A percentile compares a stretch with the other conserved stretches of the same genome.
Evolutionary conservation across 2,797 vertebrate species (phyloP).

Genomic region (Pantherophis vulpinus): DNA sequence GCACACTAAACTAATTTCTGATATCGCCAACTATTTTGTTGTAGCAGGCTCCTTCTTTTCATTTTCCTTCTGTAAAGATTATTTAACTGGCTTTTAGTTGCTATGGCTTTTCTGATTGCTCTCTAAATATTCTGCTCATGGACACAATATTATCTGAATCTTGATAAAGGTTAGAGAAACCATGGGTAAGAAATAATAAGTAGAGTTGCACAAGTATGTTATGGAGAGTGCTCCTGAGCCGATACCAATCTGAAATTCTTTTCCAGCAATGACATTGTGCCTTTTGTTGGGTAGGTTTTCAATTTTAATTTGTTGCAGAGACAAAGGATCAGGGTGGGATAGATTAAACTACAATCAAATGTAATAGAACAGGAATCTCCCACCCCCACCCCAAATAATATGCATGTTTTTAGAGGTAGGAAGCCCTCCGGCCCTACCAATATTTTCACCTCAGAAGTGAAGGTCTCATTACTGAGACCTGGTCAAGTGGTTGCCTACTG

Average conservation of each 20-base stretch:
- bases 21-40: constrained; percentile 32
- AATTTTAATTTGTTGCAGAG: constrained; percentile 3
- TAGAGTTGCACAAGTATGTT: not conserved
- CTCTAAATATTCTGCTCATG: constrained; percentile 34
- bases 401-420: not conserved
- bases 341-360: not conserved
- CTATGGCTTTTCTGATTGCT: constrained; percentile 37
- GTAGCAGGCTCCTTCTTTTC: constrained; percentile 17
- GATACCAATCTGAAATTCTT: constrained; percentile 1
- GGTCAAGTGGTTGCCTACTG: not conserved
- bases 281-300: constrained; percentile 24
- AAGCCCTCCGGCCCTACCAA: not conserved
- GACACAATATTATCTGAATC: constrained; percentile 36
- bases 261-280: constrained; percentile 11
- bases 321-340: not conserved
- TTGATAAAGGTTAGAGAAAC: constrained; percentile 28
- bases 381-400: not conserved
- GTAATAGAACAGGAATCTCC: not conserved
- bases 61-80: constrained; percentile 36
- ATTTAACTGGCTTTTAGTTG: constrained; percentile 42
- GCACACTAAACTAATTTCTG: constrained; percentile 56
- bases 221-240: not conserved
- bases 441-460: not conserved
- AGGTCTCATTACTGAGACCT: not conserved
- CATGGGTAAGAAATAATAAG: constrained; percentile 24